Evolutionary conservation across 2,113 vertebrate species (phyloP).

Genomic region (Pimephales promelas): DNA sequence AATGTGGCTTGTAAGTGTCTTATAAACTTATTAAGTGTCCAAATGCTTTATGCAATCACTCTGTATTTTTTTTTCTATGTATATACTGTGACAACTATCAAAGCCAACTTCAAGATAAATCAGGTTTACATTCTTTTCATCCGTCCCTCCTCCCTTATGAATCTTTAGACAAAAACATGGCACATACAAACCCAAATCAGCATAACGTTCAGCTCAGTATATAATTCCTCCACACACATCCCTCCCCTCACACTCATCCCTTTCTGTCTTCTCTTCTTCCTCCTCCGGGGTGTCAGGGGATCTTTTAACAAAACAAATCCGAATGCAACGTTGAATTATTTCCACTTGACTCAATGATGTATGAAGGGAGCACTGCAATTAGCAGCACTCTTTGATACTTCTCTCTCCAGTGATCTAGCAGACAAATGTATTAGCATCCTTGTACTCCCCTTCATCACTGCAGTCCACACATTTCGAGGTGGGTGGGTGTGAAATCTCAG

Average conservation of each 20-base stretch:
- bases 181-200: neutral
- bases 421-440: conserved; percentile 66
- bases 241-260: conserved; percentile 32
- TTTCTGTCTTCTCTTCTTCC: conserved; percentile 42
- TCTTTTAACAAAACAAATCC: conserved; percentile 71
- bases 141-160: neutral
- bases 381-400: conserved; percentile 55
- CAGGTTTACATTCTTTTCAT: neutral
- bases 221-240: conserved; percentile 29
- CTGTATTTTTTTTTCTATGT: neutral
- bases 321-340: conserved; percentile 71
- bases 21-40: too few species aligned
- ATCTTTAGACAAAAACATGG: neutral
- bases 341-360: conserved; percentile 71
- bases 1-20: too few species aligned
- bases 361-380: conserved; percentile 65
- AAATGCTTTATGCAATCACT: neutral
- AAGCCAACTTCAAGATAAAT: neutral
- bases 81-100: conserved; percentile 16
- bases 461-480: neutral
- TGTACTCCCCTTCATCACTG: conserved; percentile 34
- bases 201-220: neutral
- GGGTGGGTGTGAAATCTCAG: conserved; percentile 47
- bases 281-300: conserved; percentile 55
- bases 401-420: conserved; percentile 58